These are phyloP conservation scores for Lordiphosa mommai DNA, from an alignment of 1,140 invertebrate species.

Conservation along the genomic window DNA sequence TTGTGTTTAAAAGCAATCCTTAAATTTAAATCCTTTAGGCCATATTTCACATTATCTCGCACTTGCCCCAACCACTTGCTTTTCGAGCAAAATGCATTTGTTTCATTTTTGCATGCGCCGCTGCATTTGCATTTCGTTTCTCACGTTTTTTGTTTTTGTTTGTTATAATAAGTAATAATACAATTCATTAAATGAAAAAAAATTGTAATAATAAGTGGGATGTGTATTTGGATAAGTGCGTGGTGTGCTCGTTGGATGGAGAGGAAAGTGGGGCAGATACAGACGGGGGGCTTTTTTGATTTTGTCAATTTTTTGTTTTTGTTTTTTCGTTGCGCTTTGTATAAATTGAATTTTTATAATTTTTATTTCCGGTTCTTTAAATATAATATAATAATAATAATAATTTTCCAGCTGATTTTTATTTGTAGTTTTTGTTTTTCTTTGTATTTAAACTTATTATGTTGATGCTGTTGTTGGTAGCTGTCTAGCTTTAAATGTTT, in stretches of 20 bases:
- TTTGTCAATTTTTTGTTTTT: slow-evolving; percentile 1
- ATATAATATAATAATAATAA: slow-evolving; percentile 78
- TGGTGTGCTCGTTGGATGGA: background rate
- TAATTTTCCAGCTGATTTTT: slow-evolving; percentile 77
- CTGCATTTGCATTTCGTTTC: slow-evolving; percentile 20
- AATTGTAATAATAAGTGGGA: no score
- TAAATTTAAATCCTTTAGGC: no score
- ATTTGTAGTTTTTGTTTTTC: slow-evolving; percentile 67
- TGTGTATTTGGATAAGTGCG: background rate
- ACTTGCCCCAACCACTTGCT: no score
- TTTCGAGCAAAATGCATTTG: background rate
- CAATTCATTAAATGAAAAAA: no score
- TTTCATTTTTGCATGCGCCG: background rate
- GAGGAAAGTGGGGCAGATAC: background rate
- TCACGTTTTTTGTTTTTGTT: background rate
- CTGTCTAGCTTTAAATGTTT: slow-evolving; percentile 75
- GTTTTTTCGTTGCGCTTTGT: slow-evolving; percentile 22
- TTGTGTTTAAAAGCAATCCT: no score
- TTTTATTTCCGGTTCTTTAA: slow-evolving; percentile 76
- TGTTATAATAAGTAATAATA: background rate
- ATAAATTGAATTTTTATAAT: slow-evolving; percentile 71
- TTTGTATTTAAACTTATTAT: slow-evolving; percentile 77
- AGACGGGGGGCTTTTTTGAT: background rate
- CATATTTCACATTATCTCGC: no score
- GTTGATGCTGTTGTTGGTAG: slow-evolving; percentile 73